Evolutionary conservation across 2,797 vertebrate species (phyloP).

Genomic region (Enteromius paludinosus): DNA sequence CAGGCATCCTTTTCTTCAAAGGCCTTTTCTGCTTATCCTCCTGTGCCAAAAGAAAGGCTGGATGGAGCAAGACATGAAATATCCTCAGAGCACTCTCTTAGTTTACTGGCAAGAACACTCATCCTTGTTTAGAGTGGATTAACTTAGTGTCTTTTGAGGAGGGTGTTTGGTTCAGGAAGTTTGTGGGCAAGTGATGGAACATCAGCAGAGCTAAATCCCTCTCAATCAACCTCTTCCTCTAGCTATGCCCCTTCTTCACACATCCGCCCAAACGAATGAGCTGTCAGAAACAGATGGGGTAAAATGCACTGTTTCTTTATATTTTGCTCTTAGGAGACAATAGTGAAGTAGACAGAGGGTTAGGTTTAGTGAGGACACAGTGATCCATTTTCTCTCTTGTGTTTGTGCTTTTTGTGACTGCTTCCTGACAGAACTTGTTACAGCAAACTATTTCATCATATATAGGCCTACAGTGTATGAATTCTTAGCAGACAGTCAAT

Average conservation of each 20-base stretch:
- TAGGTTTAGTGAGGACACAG: conserved; percentile 42
- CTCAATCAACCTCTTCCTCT: conserved; percentile 53
- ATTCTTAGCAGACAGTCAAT: neutral
- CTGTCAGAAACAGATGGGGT: conserved; percentile 45
- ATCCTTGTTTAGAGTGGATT: conserved; percentile 56
- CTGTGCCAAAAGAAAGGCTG: conserved; percentile 47
- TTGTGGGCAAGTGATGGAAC: conserved; percentile 52
- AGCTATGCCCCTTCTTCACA: conserved; percentile 48
- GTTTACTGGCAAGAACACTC: conserved; percentile 53
- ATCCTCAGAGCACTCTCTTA: conserved; percentile 48
- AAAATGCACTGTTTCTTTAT: conserved; percentile 30
- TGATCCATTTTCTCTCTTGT: conserved; percentile 23
- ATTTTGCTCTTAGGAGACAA: conserved; percentile 39
- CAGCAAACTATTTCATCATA: neutral
- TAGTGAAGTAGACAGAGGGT: conserved; percentile 36
- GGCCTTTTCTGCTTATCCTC: conserved; percentile 22
- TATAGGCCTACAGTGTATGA: neutral
- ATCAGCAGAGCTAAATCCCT: conserved; percentile 51
- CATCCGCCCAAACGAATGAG: conserved; percentile 52
- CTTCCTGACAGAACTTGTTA: conserved; percentile 6
- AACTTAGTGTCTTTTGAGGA: conserved; percentile 42
- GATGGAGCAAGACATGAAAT: conserved; percentile 50
- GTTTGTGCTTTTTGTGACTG: conserved; percentile 25
- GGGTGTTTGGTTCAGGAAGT: conserved; percentile 51
- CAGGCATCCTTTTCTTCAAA: conserved; percentile 41